Conservation (phyloP, 2,888 invertebrate species). For the Cheilosia vulpina region DNA sequence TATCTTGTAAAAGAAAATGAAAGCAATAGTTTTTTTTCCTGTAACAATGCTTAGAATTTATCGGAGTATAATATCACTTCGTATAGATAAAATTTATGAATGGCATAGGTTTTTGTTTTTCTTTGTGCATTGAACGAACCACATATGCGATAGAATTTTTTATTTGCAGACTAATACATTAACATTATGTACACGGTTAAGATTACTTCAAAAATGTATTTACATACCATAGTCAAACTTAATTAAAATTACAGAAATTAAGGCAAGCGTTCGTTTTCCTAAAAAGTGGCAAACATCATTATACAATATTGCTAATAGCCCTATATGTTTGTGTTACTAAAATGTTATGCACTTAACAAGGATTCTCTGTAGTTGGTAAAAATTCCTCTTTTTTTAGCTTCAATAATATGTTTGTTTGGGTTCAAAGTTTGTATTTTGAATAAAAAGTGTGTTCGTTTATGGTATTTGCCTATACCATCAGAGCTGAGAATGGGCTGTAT, state of each 20-base stretch:
- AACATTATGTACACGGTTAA: conserved; percentile 3
- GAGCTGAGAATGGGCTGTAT: conserved; percentile 91
- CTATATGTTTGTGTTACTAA: background rate
- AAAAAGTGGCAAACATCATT: background rate
- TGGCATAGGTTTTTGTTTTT: conserved; percentile 5
- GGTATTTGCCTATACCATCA: conserved; percentile 85
- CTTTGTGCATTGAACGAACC: conserved; percentile 36
- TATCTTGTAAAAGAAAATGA: conserved; percentile 14
- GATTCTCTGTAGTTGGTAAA: conserved; percentile 8
- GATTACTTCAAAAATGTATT: conserved; percentile 2
- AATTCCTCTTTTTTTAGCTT: background rate
- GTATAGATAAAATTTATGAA: conserved; percentile 26
- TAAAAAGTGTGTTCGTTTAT: background rate
- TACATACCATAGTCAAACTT: background rate
- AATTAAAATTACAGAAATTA: background rate
- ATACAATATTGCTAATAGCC: background rate
- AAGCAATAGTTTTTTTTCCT: conserved; percentile 31
- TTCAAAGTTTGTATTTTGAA: background rate
- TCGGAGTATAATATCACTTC: conserved; percentile 45
- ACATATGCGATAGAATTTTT: conserved; percentile 1
- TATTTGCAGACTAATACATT: background rate
- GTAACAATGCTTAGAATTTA: conserved; percentile 22
- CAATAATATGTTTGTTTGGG: background rate
- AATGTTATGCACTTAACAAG: background rate
- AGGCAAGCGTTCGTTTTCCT: conserved; percentile 11